Base-by-base conservation (phyloP, 2,888 invertebrate species). In the Nemoura dubitans region DNA sequence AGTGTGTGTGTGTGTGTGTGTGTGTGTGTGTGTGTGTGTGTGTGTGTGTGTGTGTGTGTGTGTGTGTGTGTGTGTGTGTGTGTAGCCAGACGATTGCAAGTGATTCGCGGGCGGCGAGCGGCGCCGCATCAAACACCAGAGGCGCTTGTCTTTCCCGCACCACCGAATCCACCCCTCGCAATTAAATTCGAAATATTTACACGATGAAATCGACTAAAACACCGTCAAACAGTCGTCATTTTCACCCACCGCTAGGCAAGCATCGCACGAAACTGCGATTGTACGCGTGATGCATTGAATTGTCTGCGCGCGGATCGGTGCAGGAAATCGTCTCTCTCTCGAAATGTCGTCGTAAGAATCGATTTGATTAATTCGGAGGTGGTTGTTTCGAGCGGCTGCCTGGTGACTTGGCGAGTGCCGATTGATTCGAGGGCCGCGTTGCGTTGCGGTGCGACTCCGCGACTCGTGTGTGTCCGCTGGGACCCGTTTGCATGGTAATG, bases 401-500 rank as follows among this genome's bases (percentile, higher is more conserved):
- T 21, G 21, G 59, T 36, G 36, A 36, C 36, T 36, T 42, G 10
- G 25, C 7, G 59, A 42, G 83, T 42, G 42, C 29, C 76, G 84
- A 84, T 84, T 84, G 84, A 84, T 84, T 84, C 29, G 14, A 59
- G 59, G 76, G 25, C 10, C 6, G 29, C 59, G 84, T 27, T 10
- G 21, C n/a, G 84, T 27, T 10, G 21, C n/a, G 10, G 27, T 76
- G 84, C 27, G 59, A 59, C 59, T 59, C 59, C 59, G 59, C 14
- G 59, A 59, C 59, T 59, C 14, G 42, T 21, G 42, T 21, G 30
- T 10, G 84, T 14, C 84, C 84, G 16, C 59, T 6, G 84, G 84
- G 84, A 84, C 21, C 59, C 84, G 59, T 84, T 84, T 84, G 84
- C 84, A 84, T 84, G 29, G 76, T 84, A 84, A 84, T 84, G 84